Evolutionary conservation across 2,888 invertebrate genomes (phyloP), one percentile per base, ranked within the genome.

Genomic region (Melieria omissa): DNA sequence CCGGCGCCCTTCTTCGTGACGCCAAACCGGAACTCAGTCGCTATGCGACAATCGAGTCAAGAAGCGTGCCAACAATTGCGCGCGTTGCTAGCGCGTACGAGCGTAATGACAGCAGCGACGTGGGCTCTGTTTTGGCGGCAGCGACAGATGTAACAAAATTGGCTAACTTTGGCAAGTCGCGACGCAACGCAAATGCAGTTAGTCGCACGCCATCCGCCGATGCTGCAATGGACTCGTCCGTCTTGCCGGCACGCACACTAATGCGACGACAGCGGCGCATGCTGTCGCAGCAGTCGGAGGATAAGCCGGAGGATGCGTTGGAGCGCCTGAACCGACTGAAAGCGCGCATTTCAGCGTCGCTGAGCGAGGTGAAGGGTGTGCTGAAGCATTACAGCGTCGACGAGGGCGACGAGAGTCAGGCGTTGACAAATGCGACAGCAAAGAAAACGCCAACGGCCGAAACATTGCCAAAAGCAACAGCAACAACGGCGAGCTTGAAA

Each of bases 321-420:
- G 84, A 81, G 60, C 81, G 86, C 4, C 76, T 86, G 14, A 86
- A 84, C 76, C 84, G 83, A 66, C 75, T 86, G 1, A 83, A 84
- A 44, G 86, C 84, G 0, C 85, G 85, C 66, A 86, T 86, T 57
- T 81, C 86, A 4, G 86, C 81, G 1, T 84, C 86, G 0, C 76
- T 86, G 4, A 86, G 80, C 54, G 87, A 86, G 73, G 86, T 86
- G 1, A 86, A 86, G 71, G 83, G 82, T 8, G 86, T 86, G 10
- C 75, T 86, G 4, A 84, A 83, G 72, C 84, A 86, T 67, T 86
- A 86, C 66, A 86, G 86, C 72, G 84, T 83, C 4, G 85, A 86
- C 16, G 79, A 79, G 16, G 82, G 82, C 64, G 60, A 73, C 73
- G 55, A 79, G 73, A 29, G 29, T 29, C 29, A 29, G 29, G 29